Conservation (phyloP, 2,888 invertebrate species). For the Eulithis testata region DNA sequence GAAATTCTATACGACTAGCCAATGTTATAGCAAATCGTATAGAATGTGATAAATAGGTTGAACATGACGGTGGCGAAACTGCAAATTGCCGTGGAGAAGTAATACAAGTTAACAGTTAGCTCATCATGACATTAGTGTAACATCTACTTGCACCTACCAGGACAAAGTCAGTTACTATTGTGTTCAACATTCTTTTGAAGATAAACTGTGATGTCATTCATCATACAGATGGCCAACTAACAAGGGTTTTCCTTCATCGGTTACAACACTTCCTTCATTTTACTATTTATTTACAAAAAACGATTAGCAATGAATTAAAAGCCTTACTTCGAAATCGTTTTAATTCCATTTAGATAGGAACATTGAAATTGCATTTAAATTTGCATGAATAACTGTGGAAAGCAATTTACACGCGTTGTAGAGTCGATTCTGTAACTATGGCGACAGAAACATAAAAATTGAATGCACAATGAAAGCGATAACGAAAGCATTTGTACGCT, state of each 20-base stretch:
- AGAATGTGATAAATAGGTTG: constrained; percentile 11
- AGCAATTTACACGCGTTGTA: constrained; percentile 28
- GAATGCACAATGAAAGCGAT: constrained; percentile 47
- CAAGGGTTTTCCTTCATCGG: neutral
- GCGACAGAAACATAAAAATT: constrained; percentile 47
- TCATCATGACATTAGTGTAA: constrained; percentile 18
- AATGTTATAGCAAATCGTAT: neutral
- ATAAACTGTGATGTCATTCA: constrained; percentile 16
- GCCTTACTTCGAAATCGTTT: constrained; percentile 5
- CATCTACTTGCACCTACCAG: neutral
- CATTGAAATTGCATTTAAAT: constrained; percentile 15
- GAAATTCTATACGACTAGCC: neutral
- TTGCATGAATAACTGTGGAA: constrained; percentile 13
- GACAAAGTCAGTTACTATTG: constrained; percentile 8
- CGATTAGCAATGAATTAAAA: neutral
- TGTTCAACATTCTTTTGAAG: constrained; percentile 20
- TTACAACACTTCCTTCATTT: neutral
- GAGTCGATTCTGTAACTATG: constrained; percentile 51
- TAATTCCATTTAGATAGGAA: constrained; percentile 7
- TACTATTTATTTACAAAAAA: neutral
- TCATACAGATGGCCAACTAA: constrained; percentile 8
- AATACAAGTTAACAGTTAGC: constrained; percentile 18
- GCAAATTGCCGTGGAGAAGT: constrained; percentile 12
- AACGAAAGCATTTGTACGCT: constrained; percentile 51
- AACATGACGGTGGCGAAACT: constrained; percentile 13